Evolutionary conservation across 2,113 vertebrate genomes (phyloP), one percentile per base, ranked within the genome.

Genomic region (Microtus ochrogaster): DNA sequence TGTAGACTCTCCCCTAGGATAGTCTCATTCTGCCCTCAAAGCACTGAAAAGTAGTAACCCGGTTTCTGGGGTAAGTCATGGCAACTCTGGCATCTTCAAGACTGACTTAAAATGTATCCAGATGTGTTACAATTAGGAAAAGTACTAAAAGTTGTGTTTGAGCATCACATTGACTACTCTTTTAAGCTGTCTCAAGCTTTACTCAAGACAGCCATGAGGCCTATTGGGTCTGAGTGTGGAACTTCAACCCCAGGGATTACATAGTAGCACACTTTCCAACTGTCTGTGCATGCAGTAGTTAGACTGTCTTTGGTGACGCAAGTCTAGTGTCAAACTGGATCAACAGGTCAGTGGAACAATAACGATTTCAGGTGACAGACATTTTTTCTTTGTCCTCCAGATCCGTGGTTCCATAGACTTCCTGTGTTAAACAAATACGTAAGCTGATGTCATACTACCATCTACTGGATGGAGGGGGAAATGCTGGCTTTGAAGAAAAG

Each of bases 401-500:
- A 22, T 10, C 44, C 26, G 78, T 33, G 24, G 5, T 12, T 86
- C 66, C 58, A 0, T 14, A 74, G 5, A 17, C 33, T 90, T 14
- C 0, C 9, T 7, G 5, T 1, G 24, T 30, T 0, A 61, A 41
- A 7, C 58, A 93, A 33, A 30, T 36, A 36, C 7, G 16, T 24
- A 90, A 55, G 2, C 19, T 97, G 72, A 41, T 90, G 39, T 82
- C 76, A 61, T 39, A 82, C 66, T 92, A 81, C 95, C 95, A 95
- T 86, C 97, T 98, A 85, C 52, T 96, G 97, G 81, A 28, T 2
- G 0, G 2, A 66, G 3, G 0, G 33, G 22, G 89, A 72, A 87
- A 39, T 76, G 47, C 55, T 61, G 55, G 7, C 17, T 92, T 22
- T 41, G 26, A 86, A 70, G 26, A 86, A 70, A n/a, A 2, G 4